Evolutionary conservation across 2,797 vertebrate species (phyloP), one percentile per base, ranked within the genome.

Genomic region (Strix occidentalis): DNA sequence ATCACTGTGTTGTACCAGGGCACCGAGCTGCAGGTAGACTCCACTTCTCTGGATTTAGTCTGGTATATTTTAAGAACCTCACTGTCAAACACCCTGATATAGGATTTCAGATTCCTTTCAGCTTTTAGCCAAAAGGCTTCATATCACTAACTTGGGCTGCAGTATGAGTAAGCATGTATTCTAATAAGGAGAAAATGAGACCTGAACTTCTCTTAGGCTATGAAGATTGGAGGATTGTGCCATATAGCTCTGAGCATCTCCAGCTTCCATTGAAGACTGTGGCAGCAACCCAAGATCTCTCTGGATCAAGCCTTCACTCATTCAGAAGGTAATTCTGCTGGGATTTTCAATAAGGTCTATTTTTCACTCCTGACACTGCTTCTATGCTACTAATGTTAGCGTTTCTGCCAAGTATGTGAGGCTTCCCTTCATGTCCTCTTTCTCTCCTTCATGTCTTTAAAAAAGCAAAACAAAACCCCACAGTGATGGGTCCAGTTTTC

Each of bases 101-200:
- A 70, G 48, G 68, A 81, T 69, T 79, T 85, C 64, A 63, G n/a
- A 63, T 92, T 80, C 56, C 74, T 91, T 89, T 91, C 89, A 95
- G 45, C 89, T 81, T 80, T 41, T 61, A 85, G 77, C 74, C 69
- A 79, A 82, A 84, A 79, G 51, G 18, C 53, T 86, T 75, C 66
- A 4, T 51, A 33, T n/a, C 84, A 20, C 64, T 72, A 80, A 18
- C 43, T 33, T 19, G 41, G 80, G 86, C 66, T 92, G 86, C 87
- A 92, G 84, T 16, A 39, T 61, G 89, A 95, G 81, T 82, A 84
- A 89, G 91, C 53, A 85, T 21, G 29, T 68, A 69, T 88, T 91
- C 56, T 46, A 91, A 83, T 56, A 61, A 43, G 19, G 39, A 66
- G 84, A 82, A 86, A 72, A 90, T 54, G 45, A 94, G 48, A 82